Base-by-base conservation (phyloP, 2,113 vertebrate species). In the Addax nasomaculatus region DNA sequence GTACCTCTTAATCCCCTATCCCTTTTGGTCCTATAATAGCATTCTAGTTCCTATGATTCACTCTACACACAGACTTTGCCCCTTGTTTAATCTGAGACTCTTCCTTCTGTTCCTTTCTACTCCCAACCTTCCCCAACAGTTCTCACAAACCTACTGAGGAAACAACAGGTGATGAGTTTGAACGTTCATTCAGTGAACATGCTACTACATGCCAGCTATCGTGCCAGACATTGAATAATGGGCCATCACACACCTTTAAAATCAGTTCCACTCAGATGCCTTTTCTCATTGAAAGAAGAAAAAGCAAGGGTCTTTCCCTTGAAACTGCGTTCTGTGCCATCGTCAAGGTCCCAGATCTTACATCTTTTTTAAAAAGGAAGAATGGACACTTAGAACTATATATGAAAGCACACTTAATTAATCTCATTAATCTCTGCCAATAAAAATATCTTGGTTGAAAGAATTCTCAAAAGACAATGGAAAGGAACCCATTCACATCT, bases 401-500 rank as follows among this genome's bases (percentile, higher is more conserved):
- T n/a, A 81, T 30, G 36, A 96, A 97, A 88, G 78, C 45, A 67
- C 21, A 90, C 7, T 91, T 79, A 67, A 47, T 51, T 25, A 27
- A 64, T 25, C 3, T 90, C 76, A 53, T 85, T 96, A 33, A 53
- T 95, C 67, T 85, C 55, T 94, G 58, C 53, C 92, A 95, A 89
- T 90, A 78, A 95, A 96, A 88, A 95, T 33, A 70, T 92, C 60
- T 93, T 29, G 2, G 62, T 81, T 55, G 53, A 81, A 96, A 89
- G 60, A 93, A 96, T 96, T 94, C 45, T 79, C 73, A 89, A 78
- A 53, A 93, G 49, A 79, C 25, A 70, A 83, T 60, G 1, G 73
- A 86, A 94, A 92, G 45, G 23, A 95, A 90, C 36, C 78, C 21
- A 89, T 97, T 95, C 97, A 53, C 57, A 92, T 91, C 81, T 64